Evolutionary conservation across 2,888 invertebrate species (phyloP).

Genomic region (Leptinotarsa rubiginosa): DNA sequence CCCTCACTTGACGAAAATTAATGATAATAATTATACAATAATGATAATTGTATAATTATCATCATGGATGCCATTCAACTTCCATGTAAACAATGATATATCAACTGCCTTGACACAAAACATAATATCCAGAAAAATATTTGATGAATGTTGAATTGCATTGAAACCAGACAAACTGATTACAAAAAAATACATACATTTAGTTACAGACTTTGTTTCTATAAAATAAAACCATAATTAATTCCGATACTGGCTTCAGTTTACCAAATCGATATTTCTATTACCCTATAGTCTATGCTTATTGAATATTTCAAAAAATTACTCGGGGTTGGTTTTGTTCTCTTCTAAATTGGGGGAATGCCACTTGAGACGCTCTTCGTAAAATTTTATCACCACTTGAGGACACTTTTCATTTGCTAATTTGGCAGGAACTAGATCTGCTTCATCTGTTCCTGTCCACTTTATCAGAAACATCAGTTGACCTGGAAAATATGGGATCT

Average conservation of each 20-base stretch:
- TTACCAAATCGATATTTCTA: conserved; percentile 1
- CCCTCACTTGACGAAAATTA: too few relatives aligned
- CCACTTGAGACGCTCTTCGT: conserved; percentile 87
- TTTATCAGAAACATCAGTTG: conserved; percentile 77
- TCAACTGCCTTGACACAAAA: background rate
- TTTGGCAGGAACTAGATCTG: conserved; percentile 77
- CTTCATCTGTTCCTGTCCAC: conserved; percentile 77
- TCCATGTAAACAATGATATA: background rate
- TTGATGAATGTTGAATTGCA: background rate
- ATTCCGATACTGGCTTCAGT: background rate
- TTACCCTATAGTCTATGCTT: background rate
- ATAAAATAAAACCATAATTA: background rate
- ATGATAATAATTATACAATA: too few relatives aligned
- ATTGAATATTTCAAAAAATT: conserved; percentile 23
- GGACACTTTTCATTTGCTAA: conserved; percentile 77
- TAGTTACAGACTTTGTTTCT: background rate
- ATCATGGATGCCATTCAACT: too few relatives aligned
- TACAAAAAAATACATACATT: background rate
- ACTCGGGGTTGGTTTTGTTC: conserved; percentile 57
- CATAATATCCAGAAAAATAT: background rate
- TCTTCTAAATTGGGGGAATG: conserved; percentile 75
- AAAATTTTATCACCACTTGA: conserved; percentile 77
- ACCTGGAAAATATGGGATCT: conserved; percentile 49
- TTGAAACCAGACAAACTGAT: too few relatives aligned
- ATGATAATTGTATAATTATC: too few relatives aligned